Evolutionary conservation across 2,797 vertebrate species (phyloP).

Genomic region (Argyrosomus regius): DNA sequence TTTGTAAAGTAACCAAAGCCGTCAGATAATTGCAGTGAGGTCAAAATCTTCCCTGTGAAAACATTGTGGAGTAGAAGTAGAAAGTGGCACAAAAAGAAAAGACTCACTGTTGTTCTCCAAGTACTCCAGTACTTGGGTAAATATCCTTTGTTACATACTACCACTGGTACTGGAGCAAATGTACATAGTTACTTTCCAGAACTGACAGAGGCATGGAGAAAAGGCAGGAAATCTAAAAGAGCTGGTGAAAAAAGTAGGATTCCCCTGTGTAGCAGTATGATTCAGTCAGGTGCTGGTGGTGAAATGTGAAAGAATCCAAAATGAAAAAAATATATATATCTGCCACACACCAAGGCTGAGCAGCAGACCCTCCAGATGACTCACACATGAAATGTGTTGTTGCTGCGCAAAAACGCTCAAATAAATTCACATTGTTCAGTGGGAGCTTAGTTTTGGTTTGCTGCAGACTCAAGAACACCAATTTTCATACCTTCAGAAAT

Average conservation of each 20-base stretch:
- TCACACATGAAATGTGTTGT: slow-evolving; percentile 30
- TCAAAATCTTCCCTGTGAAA: too few relatives aligned
- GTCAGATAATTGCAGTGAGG: neutral
- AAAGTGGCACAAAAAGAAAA: neutral
- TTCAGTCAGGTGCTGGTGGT: slow-evolving; percentile 31
- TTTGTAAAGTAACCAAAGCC: neutral
- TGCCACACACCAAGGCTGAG: slow-evolving; percentile 7
- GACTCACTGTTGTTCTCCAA: too few relatives aligned
- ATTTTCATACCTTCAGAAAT: neutral
- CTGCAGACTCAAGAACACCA: slow-evolving; percentile 2
- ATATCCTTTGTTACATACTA: neutral
- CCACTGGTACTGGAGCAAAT: neutral
- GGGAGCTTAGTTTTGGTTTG: slow-evolving; percentile 9
- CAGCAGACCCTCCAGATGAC: slow-evolving; percentile 24
- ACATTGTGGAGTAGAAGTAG: neutral
- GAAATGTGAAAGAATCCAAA: slow-evolving; percentile 33
- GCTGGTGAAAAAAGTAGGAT: slow-evolving; percentile 17
- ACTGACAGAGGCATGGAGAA: neutral
- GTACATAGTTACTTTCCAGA: slow-evolving; percentile 2
- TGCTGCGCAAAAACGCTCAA: slow-evolving; percentile 22
- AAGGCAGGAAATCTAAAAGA: slow-evolving; percentile 26
- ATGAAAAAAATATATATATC: slow-evolving; percentile 7
- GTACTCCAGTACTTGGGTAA: neutral
- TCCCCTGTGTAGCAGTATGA: slow-evolving; percentile 9
- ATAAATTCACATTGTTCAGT: slow-evolving; percentile 15